phyloP scores from a whole-genome alignment of 2,797 vertebrate genomes.

The Alectoris magna region DNA sequence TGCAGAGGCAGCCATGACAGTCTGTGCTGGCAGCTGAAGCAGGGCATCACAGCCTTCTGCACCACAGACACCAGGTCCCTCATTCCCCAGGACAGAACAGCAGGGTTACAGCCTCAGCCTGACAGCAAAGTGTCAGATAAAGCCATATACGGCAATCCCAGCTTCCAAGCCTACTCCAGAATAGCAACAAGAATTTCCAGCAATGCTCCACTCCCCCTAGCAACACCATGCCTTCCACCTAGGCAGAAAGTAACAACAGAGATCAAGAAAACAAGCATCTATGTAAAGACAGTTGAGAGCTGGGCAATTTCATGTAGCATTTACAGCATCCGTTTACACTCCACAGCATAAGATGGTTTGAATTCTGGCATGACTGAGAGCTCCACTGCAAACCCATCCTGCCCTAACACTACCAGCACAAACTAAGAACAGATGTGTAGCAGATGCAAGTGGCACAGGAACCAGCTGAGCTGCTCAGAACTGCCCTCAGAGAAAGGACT shows the following conservation, averaged over 20 bases:
- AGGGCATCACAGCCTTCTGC: neutral
- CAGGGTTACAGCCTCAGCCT: neutral
- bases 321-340: neutral
- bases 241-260: neutral
- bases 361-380: neutral
- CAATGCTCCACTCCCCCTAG: neutral
- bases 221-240: neutral
- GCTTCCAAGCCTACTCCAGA: neutral
- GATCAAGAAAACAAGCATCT: neutral
- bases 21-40: neutral
- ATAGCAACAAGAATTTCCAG: neutral
- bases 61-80: accelerated
- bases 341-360: neutral
- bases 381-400: neutral
- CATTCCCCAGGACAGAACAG: neutral
- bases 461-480: neutral
- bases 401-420: neutral
- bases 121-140: neutral
- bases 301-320: neutral
- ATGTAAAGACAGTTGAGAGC: neutral
- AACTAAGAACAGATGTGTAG: neutral
- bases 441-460: neutral
- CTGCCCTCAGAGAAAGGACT: neutral
- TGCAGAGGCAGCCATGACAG: neutral
- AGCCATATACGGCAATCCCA: accelerated